Evolutionary conservation across 2,888 invertebrate genomes (phyloP), one percentile per base, ranked within the genome.

Genomic region (Pandemis corylana): DNA sequence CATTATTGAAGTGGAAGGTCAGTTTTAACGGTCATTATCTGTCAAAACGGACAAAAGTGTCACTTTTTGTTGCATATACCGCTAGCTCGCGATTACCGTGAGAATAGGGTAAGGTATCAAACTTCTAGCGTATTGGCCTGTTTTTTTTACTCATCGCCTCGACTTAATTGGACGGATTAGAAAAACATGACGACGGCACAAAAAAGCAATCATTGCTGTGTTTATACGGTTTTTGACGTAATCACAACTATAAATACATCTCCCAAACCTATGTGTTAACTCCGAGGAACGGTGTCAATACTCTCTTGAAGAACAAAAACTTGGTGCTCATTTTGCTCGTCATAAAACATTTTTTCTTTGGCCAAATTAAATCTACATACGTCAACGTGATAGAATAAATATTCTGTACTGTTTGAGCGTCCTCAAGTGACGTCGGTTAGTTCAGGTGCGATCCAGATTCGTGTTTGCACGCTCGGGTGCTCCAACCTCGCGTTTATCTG

Each of bases 401-500:
- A 69, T 76, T 46, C 64, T 46, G 41, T 61, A 13, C 41, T 49
- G 49, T 44, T 68, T 65, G 62, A 72, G 75, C 80, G 83, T 85
- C 84, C 86, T 85, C 79, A 82, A 83, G 78, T 88, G 89, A 88
- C 87, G 88, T 87, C 42, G 77, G 83, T 92, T 89, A 85, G 84
- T 79, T 85, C 93, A 93, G 89, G 85, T 93, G 93, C 83, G 92
- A 79, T 84, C 93, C 83, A 92, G 83, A 90, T 91, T 85, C 79
- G 76, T 87, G 81, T 87, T 86, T 87, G 82, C 82, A 79, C 79
- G 80, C 80, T 75, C 76, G 80, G 80, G 42, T 44, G 62, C 41
- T 46, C 53, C 41, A 49, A 51, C 44, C 36, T 15, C 20, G 41
- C 62, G 36, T 20, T 28, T 5, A 56, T 53, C 13, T 44, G n/a